Conservation (phyloP, 2,797 vertebrate species). For the Typhlichthys subterraneus region DNA sequence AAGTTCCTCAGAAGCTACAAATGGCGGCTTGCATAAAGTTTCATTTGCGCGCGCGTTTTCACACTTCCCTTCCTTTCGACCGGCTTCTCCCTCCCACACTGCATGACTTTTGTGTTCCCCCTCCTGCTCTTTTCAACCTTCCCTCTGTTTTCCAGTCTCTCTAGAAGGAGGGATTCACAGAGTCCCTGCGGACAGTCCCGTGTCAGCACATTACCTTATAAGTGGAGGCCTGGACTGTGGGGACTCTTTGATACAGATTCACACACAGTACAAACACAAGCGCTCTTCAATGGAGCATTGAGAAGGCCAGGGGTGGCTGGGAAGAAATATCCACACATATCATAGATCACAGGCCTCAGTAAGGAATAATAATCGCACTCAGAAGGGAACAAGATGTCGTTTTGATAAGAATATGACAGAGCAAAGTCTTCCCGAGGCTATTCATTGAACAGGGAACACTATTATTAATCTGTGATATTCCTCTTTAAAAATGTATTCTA, state of each 20-base stretch:
- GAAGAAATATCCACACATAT: conserved; percentile 56
- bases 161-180: conserved; percentile 41
- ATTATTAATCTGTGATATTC: conserved; percentile 55
- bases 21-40: no score
- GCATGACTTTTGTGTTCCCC: conserved; percentile 55
- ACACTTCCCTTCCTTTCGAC: conserved; percentile 27
- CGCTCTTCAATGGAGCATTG: conserved; percentile 64
- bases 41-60: no score
- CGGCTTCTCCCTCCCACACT: conserved; percentile 54
- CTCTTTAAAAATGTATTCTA: conserved; percentile 51
- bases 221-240: conserved; percentile 72
- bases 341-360: conserved; percentile 59
- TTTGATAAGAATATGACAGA: conserved; percentile 76
- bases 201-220: conserved; percentile 76
- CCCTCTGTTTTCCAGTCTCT: background rate
- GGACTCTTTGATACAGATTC: conserved; percentile 78
- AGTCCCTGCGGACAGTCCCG: conserved; percentile 65
- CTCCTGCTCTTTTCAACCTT: conserved; percentile 12
- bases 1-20: no score
- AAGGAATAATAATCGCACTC: conserved; percentile 26
- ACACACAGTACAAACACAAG: conserved; percentile 76
- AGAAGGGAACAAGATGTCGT: conserved; percentile 63
- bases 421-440: conserved; percentile 64
- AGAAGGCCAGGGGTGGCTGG: conserved; percentile 13
- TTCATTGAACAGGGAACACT: conserved; percentile 37